Percentiles rank a stretch among this genome's conserved stretches.
These are phyloP conservation scores for Orussus abietinus DNA, from an alignment of 1,140 invertebrate genomes.

Conservation along the genomic window DNA sequence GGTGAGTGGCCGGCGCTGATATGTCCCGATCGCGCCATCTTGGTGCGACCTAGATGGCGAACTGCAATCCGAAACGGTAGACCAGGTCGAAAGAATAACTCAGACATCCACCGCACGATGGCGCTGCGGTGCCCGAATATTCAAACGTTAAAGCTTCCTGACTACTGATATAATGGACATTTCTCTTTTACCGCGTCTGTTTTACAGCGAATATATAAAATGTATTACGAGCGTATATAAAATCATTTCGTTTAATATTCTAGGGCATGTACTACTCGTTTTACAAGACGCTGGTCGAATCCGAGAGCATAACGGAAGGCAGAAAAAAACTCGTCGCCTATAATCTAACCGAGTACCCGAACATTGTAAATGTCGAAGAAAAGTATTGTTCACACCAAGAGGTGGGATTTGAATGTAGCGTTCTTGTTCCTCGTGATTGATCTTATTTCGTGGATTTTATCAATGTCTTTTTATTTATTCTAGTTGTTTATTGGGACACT, in stretches of 20 bases:
- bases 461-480: constrained; percentile 21
- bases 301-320: constrained; percentile 62
- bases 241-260: constrained; percentile 27
- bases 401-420: constrained; percentile 58
- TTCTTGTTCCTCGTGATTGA: constrained; percentile 13
- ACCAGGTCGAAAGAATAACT: constrained; percentile 3
- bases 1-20: constrained; percentile 49
- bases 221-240: constrained; percentile 1
- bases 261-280: constrained; percentile 86
- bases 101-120: background rate
- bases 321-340: constrained; percentile 66
- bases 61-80: background rate
- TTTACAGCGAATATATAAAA: background rate
- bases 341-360: constrained; percentile 75
- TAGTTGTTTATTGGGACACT: constrained; percentile 59
- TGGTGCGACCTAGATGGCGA: background rate
- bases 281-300: constrained; percentile 74
- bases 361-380: constrained; percentile 74
- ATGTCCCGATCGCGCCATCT: background rate
- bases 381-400: constrained; percentile 82
- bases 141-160: constrained; percentile 9
- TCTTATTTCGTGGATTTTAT: constrained; percentile 13
- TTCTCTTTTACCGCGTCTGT: background rate
- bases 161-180: constrained; percentile 7
- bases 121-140: too few relatives aligned